Evolutionary conservation across 2,797 vertebrate genomes (phyloP), one percentile per base, ranked within the genome.

Genomic region (Thamnophis elegans): DNA sequence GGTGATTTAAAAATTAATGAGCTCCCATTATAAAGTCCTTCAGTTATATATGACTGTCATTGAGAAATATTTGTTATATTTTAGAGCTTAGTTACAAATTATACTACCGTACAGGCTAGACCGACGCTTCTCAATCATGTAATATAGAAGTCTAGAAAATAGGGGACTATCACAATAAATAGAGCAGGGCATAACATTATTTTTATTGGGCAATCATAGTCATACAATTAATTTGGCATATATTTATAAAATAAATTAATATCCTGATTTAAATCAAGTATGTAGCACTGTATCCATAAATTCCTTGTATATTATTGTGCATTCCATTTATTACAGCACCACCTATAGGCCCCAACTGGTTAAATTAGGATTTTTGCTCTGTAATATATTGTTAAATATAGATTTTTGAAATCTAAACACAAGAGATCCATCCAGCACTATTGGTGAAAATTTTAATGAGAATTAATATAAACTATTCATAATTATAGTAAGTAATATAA

Each of bases 321-420:
- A 91, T 91, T 91, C 56, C 32, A 85, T 85, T 91, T 91, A 86
- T 86, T 86, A 86, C 53, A 91, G 90, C 90, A 91, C 90, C 90
- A 91, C 90, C 82, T 91, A 86, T 91, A 91, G 90, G 90, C 47
- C 26, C 56, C 8, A 59, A 26, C 3, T 47, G n/a, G 56, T 32
- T 55, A 55, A 73, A 56, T 22, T 25, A 25, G 51, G 56, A 82
- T 22, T 91, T 60, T 68, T 51, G 56, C 55, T 58, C 36, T 32
- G 25, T 5, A n/a, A 56, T 16, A 78, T 60, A 62, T 4, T 54
- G 26, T 53, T 62, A 65, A 20, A 16, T 10, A 51, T 26, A 53
- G 10, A 32, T n/a, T 36, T 85, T 53, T 56, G 58, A 14, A 47
- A 51, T 58, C 55, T 56, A 59, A 78, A 42, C 73, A n/a, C 16